A percentile compares a stretch with the other conserved stretches of the same genome.
Evolutionary conservation across 2,888 invertebrate species (phyloP).

Genomic region (Eristalis arbustorum): DNA sequence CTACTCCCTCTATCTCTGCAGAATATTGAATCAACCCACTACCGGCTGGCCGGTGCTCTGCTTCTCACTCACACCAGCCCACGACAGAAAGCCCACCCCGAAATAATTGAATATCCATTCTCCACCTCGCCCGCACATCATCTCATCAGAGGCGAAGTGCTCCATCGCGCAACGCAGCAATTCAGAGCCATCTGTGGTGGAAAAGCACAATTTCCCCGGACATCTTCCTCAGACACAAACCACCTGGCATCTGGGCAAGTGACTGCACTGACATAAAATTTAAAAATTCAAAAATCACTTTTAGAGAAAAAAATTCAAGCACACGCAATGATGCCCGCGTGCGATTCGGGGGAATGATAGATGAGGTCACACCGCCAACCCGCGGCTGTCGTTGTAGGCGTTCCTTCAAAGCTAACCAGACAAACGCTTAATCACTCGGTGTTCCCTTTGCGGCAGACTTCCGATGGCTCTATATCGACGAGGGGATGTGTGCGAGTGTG

Average conservation of each 20-base stretch:
- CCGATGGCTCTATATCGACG: neutral
- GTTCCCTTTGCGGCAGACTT: constrained; percentile 36
- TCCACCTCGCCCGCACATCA: no score
- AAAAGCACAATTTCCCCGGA: neutral
- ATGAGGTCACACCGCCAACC: constrained; percentile 58
- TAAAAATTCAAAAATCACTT: constrained; percentile 12
- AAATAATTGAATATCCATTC: neutral
- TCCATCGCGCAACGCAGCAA: neutral
- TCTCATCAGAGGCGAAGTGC: neutral
- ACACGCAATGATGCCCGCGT: constrained; percentile 1
- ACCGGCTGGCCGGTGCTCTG: no score
- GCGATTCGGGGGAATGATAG: constrained; percentile 47
- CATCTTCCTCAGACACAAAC: neutral
- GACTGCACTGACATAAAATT: neutral
- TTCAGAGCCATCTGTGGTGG: neutral
- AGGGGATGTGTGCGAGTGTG: neutral
- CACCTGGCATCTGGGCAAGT: neutral
- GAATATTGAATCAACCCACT: no score
- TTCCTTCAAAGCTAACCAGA: constrained; percentile 53
- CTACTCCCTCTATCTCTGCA: no score
- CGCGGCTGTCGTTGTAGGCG: constrained; percentile 30
- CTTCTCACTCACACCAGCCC: no score
- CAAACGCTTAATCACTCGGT: constrained; percentile 62
- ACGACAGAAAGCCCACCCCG: no score
- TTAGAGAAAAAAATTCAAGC: neutral